A percentile compares a stretch with the other conserved stretches of the same genome.
phyloP scores from a whole-genome alignment of 1,140 invertebrate species.

The Nymphalis io region DNA sequence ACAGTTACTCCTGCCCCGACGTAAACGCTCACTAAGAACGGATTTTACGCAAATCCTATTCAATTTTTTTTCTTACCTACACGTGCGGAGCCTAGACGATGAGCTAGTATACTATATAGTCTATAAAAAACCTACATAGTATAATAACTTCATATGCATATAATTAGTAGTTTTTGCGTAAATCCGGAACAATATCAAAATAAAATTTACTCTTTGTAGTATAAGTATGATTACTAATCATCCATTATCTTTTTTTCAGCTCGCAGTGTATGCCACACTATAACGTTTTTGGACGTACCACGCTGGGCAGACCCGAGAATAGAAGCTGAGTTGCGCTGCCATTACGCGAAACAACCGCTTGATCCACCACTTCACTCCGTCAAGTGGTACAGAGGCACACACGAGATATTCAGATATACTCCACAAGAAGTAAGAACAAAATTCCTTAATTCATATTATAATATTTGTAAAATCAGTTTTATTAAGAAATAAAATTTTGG shows the following conservation, averaged over 20 bases:
- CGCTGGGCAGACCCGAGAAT: slow-evolving; percentile 63
- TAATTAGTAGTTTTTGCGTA: no score
- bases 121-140: no score
- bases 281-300: slow-evolving; percentile 64
- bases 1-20: no score
- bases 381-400: slow-evolving; percentile 68
- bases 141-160: no score
- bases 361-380: slow-evolving; percentile 71
- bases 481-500: no score
- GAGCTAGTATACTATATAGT: no score
- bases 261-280: slow-evolving; percentile 64
- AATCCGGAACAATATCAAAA: neutral
- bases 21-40: no score
- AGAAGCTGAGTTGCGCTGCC: slow-evolving; percentile 62
- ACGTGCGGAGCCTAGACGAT: no score
- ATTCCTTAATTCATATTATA: neutral
- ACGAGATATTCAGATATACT: slow-evolving; percentile 73
- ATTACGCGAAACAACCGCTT: slow-evolving; percentile 56
- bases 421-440: slow-evolving; percentile 62
- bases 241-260: slow-evolving; percentile 52
- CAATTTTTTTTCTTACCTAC: no score
- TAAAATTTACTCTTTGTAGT: neutral
- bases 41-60: no score
- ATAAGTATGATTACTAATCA: neutral
- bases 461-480: neutral